Conservation (phyloP, 2,113 vertebrate genomes). For the Damaliscus lunatus region DNA sequence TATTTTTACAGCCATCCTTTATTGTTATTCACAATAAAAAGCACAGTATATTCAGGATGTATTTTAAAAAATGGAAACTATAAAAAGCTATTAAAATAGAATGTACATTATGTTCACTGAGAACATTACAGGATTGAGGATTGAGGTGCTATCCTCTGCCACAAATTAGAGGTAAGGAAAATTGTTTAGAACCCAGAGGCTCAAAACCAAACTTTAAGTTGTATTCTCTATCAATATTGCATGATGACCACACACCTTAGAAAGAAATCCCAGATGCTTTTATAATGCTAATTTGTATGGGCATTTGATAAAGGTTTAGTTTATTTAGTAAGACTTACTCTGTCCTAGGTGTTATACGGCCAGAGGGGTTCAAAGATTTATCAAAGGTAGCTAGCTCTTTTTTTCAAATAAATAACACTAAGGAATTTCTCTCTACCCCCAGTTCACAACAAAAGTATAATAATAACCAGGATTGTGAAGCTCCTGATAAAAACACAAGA, state of each 20-base stretch:
- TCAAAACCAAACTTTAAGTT: not conserved
- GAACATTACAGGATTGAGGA: not conserved
- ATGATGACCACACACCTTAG: not conserved
- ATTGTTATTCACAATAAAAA: slow-evolving; percentile 70
- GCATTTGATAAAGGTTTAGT: not conserved
- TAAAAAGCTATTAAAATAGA: slow-evolving; percentile 60
- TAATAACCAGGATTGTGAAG: not conserved
- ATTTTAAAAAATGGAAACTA: slow-evolving; percentile 61
- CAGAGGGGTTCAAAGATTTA: not conserved
- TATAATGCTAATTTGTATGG: not conserved
- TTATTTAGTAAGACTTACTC: not conserved
- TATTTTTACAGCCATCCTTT: slow-evolving; percentile 62
- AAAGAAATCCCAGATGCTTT: not conserved
- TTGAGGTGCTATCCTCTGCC: not conserved
- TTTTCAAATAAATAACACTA: not conserved
- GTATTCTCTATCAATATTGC: not conserved
- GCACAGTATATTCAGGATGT: slow-evolving; percentile 51
- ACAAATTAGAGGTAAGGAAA: slow-evolving; percentile 1
- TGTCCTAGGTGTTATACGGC: not conserved
- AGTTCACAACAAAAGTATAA: not conserved
- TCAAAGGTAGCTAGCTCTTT: not conserved
- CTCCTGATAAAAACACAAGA: not conserved
- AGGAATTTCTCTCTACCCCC: not conserved
- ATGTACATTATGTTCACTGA: slow-evolving; percentile 45
- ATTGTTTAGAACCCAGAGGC: not conserved